A percentile compares a stretch with the other conserved stretches of the same genome.
phyloP scores from a whole-genome alignment of 1,140 invertebrate species.

The Drosophila novamexicana region DNA sequence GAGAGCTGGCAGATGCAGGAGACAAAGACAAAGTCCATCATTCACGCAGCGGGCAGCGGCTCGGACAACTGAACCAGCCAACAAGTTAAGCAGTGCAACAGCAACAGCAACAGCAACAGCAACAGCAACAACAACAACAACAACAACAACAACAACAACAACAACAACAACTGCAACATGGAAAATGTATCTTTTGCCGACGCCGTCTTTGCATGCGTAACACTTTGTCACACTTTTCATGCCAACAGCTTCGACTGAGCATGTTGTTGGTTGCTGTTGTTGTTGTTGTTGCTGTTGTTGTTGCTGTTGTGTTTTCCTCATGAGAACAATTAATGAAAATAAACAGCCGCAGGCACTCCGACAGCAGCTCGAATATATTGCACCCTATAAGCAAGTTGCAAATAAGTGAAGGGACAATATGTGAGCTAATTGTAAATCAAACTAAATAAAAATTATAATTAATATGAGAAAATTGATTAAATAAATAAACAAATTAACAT shows the following conservation, averaged over 20 bases:
- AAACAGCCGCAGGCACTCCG: constrained; percentile 74
- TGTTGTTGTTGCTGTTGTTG: constrained; percentile 40
- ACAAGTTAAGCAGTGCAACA: constrained; percentile 63
- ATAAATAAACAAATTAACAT: neutral
- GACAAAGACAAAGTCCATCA: constrained; percentile 79
- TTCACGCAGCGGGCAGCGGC: constrained; percentile 76
- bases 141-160: constrained; percentile 28
- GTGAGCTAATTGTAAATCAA: neutral
- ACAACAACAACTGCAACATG: constrained; percentile 50
- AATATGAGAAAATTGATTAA: neutral
- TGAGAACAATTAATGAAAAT: constrained; percentile 83
- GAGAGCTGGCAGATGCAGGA: constrained; percentile 42
- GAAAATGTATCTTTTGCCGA: constrained; percentile 78
- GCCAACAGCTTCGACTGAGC: constrained; percentile 62
- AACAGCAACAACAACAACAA: constrained; percentile 40
- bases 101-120: constrained; percentile 29
- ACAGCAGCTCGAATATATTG: neutral
- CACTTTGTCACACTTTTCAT: constrained; percentile 83
- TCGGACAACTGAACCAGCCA: constrained; percentile 44
- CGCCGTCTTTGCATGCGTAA: constrained; percentile 76
- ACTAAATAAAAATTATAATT: neutral
- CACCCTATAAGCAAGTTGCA: constrained; percentile 14
- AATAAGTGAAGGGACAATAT: neutral
- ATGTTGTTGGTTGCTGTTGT: constrained; percentile 44
- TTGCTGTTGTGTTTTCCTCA: constrained; percentile 66